Percentiles rank a stretch among this genome's conserved stretches.
Conservation (phyloP, 2,797 vertebrate species). For the Meriones psammophilus region DNA sequence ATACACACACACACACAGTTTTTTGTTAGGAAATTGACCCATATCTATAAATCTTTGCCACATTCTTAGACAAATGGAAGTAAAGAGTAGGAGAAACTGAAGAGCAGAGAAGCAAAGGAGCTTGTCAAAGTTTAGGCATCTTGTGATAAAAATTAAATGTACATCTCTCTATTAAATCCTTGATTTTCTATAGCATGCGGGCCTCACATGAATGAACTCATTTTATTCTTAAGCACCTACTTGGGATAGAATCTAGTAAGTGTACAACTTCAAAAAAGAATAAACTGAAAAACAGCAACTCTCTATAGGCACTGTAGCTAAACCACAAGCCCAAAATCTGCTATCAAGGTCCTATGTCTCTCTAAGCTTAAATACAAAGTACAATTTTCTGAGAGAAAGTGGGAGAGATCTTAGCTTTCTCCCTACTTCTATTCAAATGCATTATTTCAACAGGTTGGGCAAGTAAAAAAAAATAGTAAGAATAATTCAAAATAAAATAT, state of each 20-base stretch:
- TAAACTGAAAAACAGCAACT: not conserved
- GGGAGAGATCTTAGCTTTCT: not conserved
- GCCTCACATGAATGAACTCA: not conserved
- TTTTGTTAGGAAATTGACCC: not conserved
- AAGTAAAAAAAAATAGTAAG: not conserved
- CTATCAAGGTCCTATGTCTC: not conserved
- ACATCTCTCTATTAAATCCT: not conserved
- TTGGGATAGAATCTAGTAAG: not conserved
- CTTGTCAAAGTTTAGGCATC: not conserved
- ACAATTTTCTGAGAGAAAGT: not conserved
- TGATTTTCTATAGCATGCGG: not conserved
- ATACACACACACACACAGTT: not conserved
- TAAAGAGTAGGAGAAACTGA: constrained; percentile 29
- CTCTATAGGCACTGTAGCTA: rapidly evolving
- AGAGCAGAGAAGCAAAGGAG: not conserved
- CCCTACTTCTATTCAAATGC: not conserved
- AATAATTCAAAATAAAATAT: constrained; percentile 12
- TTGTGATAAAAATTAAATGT: not conserved
- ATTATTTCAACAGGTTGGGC: not conserved
- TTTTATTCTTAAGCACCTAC: not conserved
- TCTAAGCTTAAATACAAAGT: not conserved
- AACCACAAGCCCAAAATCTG: not conserved
- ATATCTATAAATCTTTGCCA: not conserved
- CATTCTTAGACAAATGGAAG: not conserved
- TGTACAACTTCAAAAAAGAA: not conserved